These are phyloP conservation scores for Petaurus breviceps DNA, from an alignment of 2,113 vertebrate species.

Conservation along the genomic window DNA sequence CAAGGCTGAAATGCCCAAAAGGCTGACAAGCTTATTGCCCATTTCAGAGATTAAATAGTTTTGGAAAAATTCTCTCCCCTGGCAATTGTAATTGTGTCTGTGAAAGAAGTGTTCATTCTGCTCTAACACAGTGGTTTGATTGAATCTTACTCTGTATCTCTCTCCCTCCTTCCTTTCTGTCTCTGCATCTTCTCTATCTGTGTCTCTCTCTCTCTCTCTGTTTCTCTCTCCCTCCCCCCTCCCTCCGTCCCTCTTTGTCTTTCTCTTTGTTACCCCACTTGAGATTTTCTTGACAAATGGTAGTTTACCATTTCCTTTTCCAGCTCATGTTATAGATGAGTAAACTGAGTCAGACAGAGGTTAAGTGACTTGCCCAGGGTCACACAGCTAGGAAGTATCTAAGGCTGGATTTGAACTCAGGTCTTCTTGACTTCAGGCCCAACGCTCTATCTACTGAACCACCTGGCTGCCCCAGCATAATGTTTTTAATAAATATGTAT, in stretches of 20 bases:
- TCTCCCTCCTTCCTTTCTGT: not conserved
- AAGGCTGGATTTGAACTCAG: not conserved
- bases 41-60: slow-evolving; percentile 76
- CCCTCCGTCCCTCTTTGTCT: not conserved
- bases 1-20: slow-evolving; percentile 66
- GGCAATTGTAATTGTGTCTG: slow-evolving; percentile 69
- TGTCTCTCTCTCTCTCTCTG: not conserved
- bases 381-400: not conserved
- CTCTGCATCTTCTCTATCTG: slow-evolving; percentile 10
- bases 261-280: not conserved
- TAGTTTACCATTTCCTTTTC: not conserved
- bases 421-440: not conserved
- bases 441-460: not conserved
- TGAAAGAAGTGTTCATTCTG: slow-evolving; percentile 62
- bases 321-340: not conserved
- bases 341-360: not conserved
- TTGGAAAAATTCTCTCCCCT: slow-evolving; percentile 57
- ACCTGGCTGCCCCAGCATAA: not conserved
- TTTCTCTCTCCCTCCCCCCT: not conserved
- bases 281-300: not conserved
- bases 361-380: not conserved
- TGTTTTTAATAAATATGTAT: not conserved
- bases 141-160: slow-evolving; percentile 29
- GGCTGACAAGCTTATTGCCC: slow-evolving; percentile 72
- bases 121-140: slow-evolving; percentile 20